Base-by-base conservation (phyloP, 2,797 vertebrate genomes). In the Anniella stebbinsi region DNA sequence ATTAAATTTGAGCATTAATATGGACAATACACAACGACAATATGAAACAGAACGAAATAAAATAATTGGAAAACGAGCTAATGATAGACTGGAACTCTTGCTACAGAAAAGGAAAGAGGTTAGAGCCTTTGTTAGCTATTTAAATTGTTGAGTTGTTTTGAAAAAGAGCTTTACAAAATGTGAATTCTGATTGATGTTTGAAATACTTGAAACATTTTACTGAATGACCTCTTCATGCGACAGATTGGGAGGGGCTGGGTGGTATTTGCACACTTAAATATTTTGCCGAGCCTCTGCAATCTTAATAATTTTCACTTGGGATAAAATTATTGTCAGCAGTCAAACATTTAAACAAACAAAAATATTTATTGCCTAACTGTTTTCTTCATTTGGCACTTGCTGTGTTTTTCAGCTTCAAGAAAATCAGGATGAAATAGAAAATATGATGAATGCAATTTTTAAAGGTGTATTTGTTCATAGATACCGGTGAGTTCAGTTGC, bases 401-500 rank as follows among this genome's bases (percentile, higher is more conserved):
- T 95, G 2, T 97, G 2, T 95, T 95, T 98, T 97, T 94, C 97
- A 99, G 99, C 98, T 99, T 95, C 99, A 99, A 97, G 99, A 99
- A 98, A 99, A 99, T 97, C 99, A 99, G 96, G 99, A 99, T 94
- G 99, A 99, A 97, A 99, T 99, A 96, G 99, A 99, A 97, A 99
- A 99, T 96, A 99, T 99, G 99, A 99, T 99, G 99, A 99, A 99
- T 96, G 99, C 99, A 92, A 99, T 99, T 97, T 99, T 99, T 98
- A 99, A 99, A 98, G 99, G 99, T 95, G 99, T 99, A 93, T 99
- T 99, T 97, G 98, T 99, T 96, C 99, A 99, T 96, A 97, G 99
- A 98, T 99, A 99, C 96, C 97, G 99, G 99, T 99, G 98, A 94
- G 98, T 96, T 89, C 81, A 60, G 0, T 25, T 87, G 78, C 25